Conservation (phyloP, 2,113 vertebrate genomes). For the Collichthys lucidus region DNA sequence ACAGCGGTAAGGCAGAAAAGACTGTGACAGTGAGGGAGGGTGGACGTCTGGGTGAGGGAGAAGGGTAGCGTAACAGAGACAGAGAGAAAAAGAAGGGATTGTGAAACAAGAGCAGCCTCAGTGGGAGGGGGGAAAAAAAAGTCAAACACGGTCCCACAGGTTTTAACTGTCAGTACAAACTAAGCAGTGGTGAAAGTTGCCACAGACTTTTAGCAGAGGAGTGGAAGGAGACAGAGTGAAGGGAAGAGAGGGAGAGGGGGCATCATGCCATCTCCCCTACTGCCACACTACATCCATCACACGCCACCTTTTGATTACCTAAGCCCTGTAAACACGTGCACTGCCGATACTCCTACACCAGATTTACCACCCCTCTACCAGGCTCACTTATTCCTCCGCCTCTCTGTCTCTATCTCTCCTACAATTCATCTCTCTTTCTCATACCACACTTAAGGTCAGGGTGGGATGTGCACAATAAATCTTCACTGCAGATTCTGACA, state of each 20-base stretch:
- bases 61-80: not conserved
- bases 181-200: slow-evolving; percentile 32
- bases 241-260: not conserved
- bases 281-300: slow-evolving; percentile 73
- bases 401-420: slow-evolving; percentile 48
- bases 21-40: not conserved
- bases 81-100: not conserved
- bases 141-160: slow-evolving; percentile 36
- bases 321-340: slow-evolving; percentile 50
- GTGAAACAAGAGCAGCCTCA: slow-evolving; percentile 20
- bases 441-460: slow-evolving; percentile 68
- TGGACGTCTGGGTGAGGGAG: slow-evolving; percentile 1
- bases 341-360: slow-evolving; percentile 52
- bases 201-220: slow-evolving; percentile 42
- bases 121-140: not conserved
- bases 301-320: slow-evolving; percentile 64
- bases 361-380: slow-evolving; percentile 47
- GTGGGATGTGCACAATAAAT: slow-evolving; percentile 74
- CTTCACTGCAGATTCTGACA: slow-evolving; percentile 71
- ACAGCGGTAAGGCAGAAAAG: not conserved
- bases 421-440: slow-evolving; percentile 58
- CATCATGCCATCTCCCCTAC: slow-evolving; percentile 24
- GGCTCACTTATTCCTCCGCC: slow-evolving; percentile 33
- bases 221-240: slow-evolving; percentile 30
- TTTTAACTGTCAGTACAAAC: slow-evolving; percentile 49